Evolutionary conservation across 2,797 vertebrate genomes (phyloP).

Genomic region (Melopsittacus undulatus): DNA sequence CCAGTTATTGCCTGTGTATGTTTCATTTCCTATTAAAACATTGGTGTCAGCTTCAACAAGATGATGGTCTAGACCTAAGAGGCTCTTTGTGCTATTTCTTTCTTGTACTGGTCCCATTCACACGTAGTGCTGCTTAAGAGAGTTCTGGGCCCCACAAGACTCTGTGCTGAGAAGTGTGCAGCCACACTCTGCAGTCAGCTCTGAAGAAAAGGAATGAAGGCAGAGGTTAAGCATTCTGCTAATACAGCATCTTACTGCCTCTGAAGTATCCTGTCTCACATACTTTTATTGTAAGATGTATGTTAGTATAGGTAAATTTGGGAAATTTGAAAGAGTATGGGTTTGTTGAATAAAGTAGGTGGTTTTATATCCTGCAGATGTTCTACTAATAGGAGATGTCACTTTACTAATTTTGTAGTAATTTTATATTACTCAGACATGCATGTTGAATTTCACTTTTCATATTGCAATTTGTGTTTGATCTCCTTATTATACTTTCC

Average conservation of each 20-base stretch:
- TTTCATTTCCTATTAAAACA: not conserved
- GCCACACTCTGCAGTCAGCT: not conserved
- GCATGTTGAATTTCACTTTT: slow-evolving; percentile 54
- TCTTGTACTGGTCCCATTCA: not conserved
- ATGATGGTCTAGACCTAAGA: not conserved
- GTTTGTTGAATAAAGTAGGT: not conserved
- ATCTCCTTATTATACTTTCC: slow-evolving; percentile 52
- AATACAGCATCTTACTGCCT: not conserved
- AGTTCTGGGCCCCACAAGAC: rapidly evolving
- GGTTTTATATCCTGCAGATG: not conserved
- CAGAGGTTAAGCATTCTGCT: not conserved
- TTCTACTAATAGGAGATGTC: not conserved
- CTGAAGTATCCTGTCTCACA: not conserved
- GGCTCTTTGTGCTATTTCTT: not conserved
- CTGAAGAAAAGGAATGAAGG: not conserved
- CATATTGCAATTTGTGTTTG: slow-evolving; percentile 44
- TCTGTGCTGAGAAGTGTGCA: not conserved
- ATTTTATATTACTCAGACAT: slow-evolving; percentile 57
- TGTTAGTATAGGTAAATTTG: not conserved
- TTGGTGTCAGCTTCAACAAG: not conserved
- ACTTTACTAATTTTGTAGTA: slow-evolving; percentile 9
- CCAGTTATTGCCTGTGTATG: not conserved
- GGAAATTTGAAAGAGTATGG: not conserved
- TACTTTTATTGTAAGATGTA: not conserved
- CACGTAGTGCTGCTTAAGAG: not conserved